phyloP scores from a whole-genome alignment of 2,888 invertebrate species.

The Anorthoa munda region DNA sequence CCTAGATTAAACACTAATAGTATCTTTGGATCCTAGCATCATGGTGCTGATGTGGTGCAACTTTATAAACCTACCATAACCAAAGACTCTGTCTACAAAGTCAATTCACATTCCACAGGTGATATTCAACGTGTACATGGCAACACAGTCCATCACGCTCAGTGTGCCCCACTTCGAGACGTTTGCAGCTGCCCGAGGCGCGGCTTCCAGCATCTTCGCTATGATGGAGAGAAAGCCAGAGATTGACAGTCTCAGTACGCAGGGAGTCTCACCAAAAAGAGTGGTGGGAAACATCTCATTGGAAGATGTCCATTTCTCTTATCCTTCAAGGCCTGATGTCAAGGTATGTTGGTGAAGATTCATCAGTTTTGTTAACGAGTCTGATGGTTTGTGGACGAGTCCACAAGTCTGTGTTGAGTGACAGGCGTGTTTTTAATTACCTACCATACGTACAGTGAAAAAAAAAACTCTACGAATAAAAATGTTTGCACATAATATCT shows the following conservation, averaged over 20 bases:
- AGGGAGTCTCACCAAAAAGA: slow-evolving; percentile 90
- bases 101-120: slow-evolving; percentile 83
- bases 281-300: slow-evolving; percentile 93
- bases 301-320: slow-evolving; percentile 93
- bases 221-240: slow-evolving; percentile 93
- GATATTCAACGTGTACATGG: slow-evolving; percentile 94
- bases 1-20: no score
- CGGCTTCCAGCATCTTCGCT: slow-evolving; percentile 93
- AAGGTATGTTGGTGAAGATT: slow-evolving; percentile 78
- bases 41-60: neutral
- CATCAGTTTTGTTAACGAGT: no score
- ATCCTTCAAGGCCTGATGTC: slow-evolving; percentile 94
- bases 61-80: neutral
- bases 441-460: no score
- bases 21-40: neutral
- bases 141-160: slow-evolving; percentile 94
- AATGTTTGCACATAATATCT: no score
- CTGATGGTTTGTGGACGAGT: neutral
- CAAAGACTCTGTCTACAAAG: neutral
- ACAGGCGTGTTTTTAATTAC: no score
- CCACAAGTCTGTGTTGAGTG: neutral
- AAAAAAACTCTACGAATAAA: no score
- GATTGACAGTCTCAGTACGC: slow-evolving; percentile 92
- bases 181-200: slow-evolving; percentile 93
- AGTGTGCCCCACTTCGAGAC: slow-evolving; percentile 94